Evolutionary conservation across 2,888 invertebrate genomes (phyloP).

Genomic region (Trypoxylon attenuatum): DNA sequence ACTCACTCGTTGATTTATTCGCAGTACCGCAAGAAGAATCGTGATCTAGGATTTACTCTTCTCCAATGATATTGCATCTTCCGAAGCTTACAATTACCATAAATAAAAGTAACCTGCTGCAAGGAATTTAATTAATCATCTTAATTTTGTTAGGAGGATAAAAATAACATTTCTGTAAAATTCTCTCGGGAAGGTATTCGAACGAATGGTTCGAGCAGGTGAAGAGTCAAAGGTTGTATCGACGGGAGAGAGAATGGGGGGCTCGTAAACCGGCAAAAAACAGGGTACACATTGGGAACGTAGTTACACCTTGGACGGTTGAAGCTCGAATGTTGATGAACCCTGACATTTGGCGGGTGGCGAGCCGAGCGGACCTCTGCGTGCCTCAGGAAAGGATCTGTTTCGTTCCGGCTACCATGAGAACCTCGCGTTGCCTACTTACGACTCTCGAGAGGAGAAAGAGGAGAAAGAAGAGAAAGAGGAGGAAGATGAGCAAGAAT

Average conservation of each 20-base stretch:
- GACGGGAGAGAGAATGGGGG: too few species aligned
- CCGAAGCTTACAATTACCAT: too few species aligned
- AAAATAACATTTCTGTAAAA: too few species aligned
- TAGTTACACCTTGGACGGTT: too few species aligned
- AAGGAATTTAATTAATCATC: too few species aligned
- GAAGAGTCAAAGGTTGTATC: too few species aligned
- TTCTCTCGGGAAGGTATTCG: too few species aligned
- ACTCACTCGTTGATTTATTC: not conserved
- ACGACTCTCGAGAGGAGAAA: conserved; percentile 4
- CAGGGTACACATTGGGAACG: not conserved
- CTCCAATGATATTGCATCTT: too few species aligned
- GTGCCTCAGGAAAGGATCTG: conserved; percentile 26
- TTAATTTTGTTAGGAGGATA: too few species aligned
- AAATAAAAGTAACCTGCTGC: too few species aligned
- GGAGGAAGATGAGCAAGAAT: conserved; percentile 17
- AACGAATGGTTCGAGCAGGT: too few species aligned
- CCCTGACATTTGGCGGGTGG: conserved; percentile 40
- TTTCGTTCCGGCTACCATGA: conserved; percentile 48
- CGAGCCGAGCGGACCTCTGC: conserved; percentile 7
- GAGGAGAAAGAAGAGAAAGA: conserved; percentile 8
- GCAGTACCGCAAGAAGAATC: not conserved
- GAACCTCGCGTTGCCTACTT: conserved; percentile 35
- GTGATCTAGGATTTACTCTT: too few species aligned
- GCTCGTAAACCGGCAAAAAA: conserved; percentile 17
- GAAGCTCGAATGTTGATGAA: conserved; percentile 41